Base-by-base conservation (phyloP, 1,140 invertebrate species). In the Agrilus planipennis region DNA sequence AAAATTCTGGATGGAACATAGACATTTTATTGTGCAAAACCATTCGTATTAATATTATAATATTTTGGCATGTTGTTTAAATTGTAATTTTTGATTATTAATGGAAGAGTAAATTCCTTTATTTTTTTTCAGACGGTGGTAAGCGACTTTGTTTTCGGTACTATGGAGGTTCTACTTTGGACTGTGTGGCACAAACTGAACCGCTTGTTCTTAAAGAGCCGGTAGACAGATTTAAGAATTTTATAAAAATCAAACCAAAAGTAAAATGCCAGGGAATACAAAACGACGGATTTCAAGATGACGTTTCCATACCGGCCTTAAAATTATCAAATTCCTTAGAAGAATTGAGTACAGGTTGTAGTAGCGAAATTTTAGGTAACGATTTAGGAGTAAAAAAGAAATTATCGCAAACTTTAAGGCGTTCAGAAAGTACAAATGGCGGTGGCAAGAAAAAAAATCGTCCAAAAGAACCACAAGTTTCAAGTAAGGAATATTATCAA, bases 401-500 rank as follows among this genome's bases (percentile, higher is more conserved):
- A 46, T 50, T 53, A 14, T 31, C 45, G 2, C 52, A 39, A 7
- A 49, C 50, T 14, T 42, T 55, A 16, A 49, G 48, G 1, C 36
- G 51, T 15, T 55, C 52, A 7, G 54, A 56, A 42, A 52, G 53
- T 43, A 49, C 41, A 10, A 50, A 44, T 34, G 51, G 48, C 30
- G 60, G 60, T 11, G 57, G 56, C 1, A 63, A 63, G 39, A 62
- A 61, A 34, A 63, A 63, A 44, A 51, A 62, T 9, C 49, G 55
- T 3, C 44, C 56, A 1, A 56, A 57, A 38, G 69, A 65, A 16
- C 21, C 28, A 2, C 29, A 31, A 20, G 31, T 27, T 30, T 69
- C 70, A 1, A 69, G 64, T 40, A 72, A 69, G 19, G 71, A 73
- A 47, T 75, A 73, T 57, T 72, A 71, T 54, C 72, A 73, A 54